phyloP scores from a whole-genome alignment of 2,888 invertebrate species.

The Epistrophe eligans region DNA sequence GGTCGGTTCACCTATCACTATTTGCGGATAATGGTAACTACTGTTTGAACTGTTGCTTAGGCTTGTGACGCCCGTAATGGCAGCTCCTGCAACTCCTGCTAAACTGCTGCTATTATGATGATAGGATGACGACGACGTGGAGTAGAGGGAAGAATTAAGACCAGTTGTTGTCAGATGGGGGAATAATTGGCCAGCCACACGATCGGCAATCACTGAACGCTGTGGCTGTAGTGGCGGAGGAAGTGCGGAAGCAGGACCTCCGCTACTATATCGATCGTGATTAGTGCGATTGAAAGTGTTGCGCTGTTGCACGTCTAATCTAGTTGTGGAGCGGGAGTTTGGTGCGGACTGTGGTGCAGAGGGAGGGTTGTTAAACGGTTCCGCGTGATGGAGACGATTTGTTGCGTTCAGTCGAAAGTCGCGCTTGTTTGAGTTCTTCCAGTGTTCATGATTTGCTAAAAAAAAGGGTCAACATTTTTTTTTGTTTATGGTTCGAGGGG shows the following conservation, averaged over 20 bases:
- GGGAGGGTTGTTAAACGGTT: slow-evolving; percentile 78
- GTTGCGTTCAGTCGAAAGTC: slow-evolving; percentile 80
- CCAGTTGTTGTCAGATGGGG: slow-evolving; percentile 45
- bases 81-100: slow-evolving; percentile 47
- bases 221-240: slow-evolving; percentile 65
- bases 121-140: slow-evolving; percentile 82
- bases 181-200: slow-evolving; percentile 64
- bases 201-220: slow-evolving; percentile 66
- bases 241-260: slow-evolving; percentile 78
- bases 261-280: slow-evolving; percentile 83
- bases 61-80: slow-evolving; percentile 20
- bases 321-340: slow-evolving; percentile 81
- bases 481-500: slow-evolving; percentile 61
- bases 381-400: slow-evolving; percentile 82
- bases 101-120: slow-evolving; percentile 83
- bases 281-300: slow-evolving; percentile 84
- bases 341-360: slow-evolving; percentile 80
- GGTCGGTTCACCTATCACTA: slow-evolving; percentile 81
- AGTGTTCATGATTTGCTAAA: slow-evolving; percentile 79
- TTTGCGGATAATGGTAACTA: slow-evolving; percentile 85
- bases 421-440: slow-evolving; percentile 83
- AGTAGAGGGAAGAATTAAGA: slow-evolving; percentile 39
- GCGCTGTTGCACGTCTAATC: slow-evolving; percentile 83
- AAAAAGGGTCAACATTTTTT: slow-evolving; percentile 61
- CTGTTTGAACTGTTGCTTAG: slow-evolving; percentile 79